Conservation (phyloP, 2,113 vertebrate species). For the Toxostoma redivivum region DNA sequence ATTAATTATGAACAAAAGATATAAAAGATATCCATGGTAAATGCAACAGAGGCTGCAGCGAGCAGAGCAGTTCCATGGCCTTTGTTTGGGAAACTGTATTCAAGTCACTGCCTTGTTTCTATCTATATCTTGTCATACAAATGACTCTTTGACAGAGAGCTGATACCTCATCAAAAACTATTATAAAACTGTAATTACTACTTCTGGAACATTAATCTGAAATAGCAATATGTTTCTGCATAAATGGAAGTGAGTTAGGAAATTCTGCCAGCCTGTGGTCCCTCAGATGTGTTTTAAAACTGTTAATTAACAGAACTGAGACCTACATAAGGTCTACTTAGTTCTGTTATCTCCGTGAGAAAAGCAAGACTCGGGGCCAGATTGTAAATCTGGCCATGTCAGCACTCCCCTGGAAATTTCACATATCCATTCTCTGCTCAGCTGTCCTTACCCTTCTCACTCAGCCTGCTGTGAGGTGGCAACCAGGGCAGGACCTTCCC, state of each 20-base stretch:
- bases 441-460: background rate
- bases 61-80: background rate
- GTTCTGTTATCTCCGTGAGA: background rate
- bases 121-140: background rate
- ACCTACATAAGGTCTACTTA: background rate
- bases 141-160: background rate
- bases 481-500: background rate
- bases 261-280: background rate
- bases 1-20: background rate
- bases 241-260: background rate
- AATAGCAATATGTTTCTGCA: constrained; percentile 6
- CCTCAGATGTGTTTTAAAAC: background rate
- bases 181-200: constrained; percentile 5
- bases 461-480: background rate
- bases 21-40: background rate
- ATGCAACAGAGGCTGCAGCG: background rate
- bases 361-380: background rate
- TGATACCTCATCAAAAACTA: background rate
- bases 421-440: background rate
- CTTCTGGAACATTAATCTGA: constrained; percentile 27
- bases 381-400: background rate
- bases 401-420: background rate
- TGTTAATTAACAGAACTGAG: background rate
- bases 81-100: background rate
- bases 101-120: background rate